Evolutionary conservation across 2,113 vertebrate species (phyloP).

Genomic region (Arothron firmamentum): DNA sequence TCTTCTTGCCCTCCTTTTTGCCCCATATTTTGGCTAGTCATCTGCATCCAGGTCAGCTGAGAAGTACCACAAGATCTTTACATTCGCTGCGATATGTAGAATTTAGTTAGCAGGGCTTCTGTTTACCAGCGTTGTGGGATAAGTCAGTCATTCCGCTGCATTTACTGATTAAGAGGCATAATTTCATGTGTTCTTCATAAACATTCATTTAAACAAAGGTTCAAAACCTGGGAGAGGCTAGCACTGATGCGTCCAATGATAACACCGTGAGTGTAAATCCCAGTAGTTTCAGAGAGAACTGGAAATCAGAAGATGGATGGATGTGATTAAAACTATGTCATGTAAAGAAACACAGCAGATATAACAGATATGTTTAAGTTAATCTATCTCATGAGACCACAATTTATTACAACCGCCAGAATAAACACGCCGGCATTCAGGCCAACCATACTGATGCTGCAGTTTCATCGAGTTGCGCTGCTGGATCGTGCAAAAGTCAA

Average conservation of each 20-base stretch:
- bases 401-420: slow-evolving; percentile 7
- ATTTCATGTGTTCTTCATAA: too few species aligned
- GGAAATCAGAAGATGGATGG: neutral
- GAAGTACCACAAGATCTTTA: slow-evolving; percentile 32
- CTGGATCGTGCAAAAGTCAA: slow-evolving; percentile 18
- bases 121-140: neutral
- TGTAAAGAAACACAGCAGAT: neutral
- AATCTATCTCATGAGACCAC: slow-evolving; percentile 18
- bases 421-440: neutral
- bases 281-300: neutral
- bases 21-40: slow-evolving; percentile 51
- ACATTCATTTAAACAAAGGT: neutral
- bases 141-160: neutral
- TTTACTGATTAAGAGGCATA: too few species aligned
- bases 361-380: slow-evolving; percentile 1
- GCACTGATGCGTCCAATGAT: neutral
- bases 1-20: slow-evolving; percentile 64
- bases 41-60: slow-evolving; percentile 64
- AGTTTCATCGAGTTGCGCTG: slow-evolving; percentile 22
- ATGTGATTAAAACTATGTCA: neutral
- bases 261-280: neutral
- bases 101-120: slow-evolving; percentile 3
- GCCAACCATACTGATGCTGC: slow-evolving; percentile 32
- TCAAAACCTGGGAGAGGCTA: neutral
- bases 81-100: slow-evolving; percentile 12